phyloP scores from a whole-genome alignment of 2,113 vertebrate genomes.

The Sorex fumeus region DNA sequence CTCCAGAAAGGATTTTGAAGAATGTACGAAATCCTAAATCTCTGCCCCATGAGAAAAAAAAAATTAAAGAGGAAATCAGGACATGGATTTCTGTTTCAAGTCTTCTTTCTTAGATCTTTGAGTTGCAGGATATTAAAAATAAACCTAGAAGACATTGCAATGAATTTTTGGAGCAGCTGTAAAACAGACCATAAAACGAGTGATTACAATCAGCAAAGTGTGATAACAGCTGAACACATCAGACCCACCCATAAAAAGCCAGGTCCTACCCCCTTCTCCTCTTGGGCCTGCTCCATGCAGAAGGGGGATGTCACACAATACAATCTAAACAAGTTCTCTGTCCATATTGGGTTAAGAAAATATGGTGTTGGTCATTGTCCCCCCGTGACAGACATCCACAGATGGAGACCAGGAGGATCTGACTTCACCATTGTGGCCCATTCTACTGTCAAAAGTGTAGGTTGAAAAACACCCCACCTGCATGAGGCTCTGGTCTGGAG shows the following conservation, averaged over 20 bases:
- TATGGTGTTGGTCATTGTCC: conserved; percentile 72
- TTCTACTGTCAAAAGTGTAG: not conserved
- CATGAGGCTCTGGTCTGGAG: not conserved
- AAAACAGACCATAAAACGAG: conserved; percentile 80
- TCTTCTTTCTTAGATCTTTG: conserved; percentile 85
- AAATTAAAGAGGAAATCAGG: conserved; percentile 57
- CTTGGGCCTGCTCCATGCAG: not conserved
- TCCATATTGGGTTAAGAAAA: conserved; percentile 78
- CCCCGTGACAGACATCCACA: conserved; percentile 77
- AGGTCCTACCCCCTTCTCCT: conserved; percentile 48
- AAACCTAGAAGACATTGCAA: conserved; percentile 74
- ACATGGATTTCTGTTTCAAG: conserved; percentile 70
- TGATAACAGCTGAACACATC: conserved; percentile 79
- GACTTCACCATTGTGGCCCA: not conserved
- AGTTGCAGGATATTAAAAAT: conserved; percentile 84
- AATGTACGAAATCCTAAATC: conserved; percentile 82
- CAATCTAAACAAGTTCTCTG: conserved; percentile 80
- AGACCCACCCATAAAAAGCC: conserved; percentile 73
- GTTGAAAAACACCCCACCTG: conserved; percentile 51
- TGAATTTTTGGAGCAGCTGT: conserved; percentile 82
- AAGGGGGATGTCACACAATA: conserved; percentile 68
- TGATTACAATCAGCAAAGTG: conserved; percentile 76
- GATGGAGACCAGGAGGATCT: conserved; percentile 38
- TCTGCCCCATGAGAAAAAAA: conserved; percentile 72
- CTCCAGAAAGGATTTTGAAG: conserved; percentile 59